A percentile compares a stretch with the other conserved stretches of the same genome.
Evolutionary conservation across 2,888 invertebrate species (phyloP).

Genomic region (Sinotaia quadrata): DNA sequence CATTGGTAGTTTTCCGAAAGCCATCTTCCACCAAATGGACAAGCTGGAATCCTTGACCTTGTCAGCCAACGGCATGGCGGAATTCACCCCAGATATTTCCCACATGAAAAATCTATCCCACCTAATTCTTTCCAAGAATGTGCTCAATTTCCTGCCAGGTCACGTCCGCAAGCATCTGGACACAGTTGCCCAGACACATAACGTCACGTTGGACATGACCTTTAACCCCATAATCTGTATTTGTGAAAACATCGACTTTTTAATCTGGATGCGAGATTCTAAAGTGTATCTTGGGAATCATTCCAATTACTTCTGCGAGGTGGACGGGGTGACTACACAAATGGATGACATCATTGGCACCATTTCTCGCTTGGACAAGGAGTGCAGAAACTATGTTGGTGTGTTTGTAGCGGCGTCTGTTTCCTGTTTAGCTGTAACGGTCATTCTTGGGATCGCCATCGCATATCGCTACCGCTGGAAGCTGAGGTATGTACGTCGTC

Average conservation of each 20-base stretch:
- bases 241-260: slow-evolving; percentile 31
- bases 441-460: slow-evolving; percentile 14
- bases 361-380: slow-evolving; percentile 9
- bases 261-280: slow-evolving; percentile 28
- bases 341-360: neutral
- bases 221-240: slow-evolving; percentile 32
- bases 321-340: neutral
- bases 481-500: neutral
- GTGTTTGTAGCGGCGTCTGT: slow-evolving; percentile 26
- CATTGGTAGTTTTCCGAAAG: slow-evolving; percentile 6
- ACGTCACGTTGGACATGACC: slow-evolving; percentile 23
- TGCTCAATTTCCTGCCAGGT: slow-evolving; percentile 19
- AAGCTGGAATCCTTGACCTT: slow-evolving; percentile 26
- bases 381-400: slow-evolving; percentile 21
- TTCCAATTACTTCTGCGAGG: slow-evolving; percentile 25
- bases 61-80: slow-evolving; percentile 21
- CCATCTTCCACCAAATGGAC: neutral
- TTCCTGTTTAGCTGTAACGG: slow-evolving; percentile 6
- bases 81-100: slow-evolving; percentile 1
- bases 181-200: neutral
- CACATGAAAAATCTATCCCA: slow-evolving; percentile 27
- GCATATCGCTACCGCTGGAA: slow-evolving; percentile 36
- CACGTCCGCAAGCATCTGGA: slow-evolving; percentile 17
- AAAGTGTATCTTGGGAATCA: slow-evolving; percentile 21
- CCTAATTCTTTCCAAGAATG: slow-evolving; percentile 26